Evolutionary conservation across 2,888 invertebrate genomes (phyloP), one percentile per base, ranked within the genome.

Genomic region (Cyaniris semiargus): DNA sequence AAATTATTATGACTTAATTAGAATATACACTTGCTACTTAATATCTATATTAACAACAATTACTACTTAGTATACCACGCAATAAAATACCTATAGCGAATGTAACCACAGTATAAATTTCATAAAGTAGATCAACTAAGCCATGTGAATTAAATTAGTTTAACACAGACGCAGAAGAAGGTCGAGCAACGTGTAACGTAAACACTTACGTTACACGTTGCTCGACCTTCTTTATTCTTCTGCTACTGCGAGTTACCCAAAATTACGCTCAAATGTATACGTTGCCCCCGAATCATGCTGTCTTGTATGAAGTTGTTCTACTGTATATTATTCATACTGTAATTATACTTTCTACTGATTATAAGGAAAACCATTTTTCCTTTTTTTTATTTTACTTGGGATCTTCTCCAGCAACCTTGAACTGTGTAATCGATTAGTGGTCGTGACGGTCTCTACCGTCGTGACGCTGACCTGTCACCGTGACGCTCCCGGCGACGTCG

Each of bases 401-500:
- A 27, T 66, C 31, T 66, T 66, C 66, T 31, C 66, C 6, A 18
- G 66, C 66, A 66, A 66, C 66, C 27, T 66, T 31, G 66, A 18
- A 66, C 66, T 18, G 60, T 27, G 60, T 23, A 60, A 60, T 58
- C 21, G 60, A 60, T 66, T 66, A 27, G 27, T 66, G 66, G 15
- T 66, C 66, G 66, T 23, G 60, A 60, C 23, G 23, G n/a, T 13
- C 21, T 58, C 58, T 27, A 60, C 60, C 60, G 23, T 60, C 60
- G 60, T 66, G 66, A 66, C 31, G 66, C 66, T 66, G 13, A 66
- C 66, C 66, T 66, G 66, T 31, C 66, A 66, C 66, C 66, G 66
- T 66, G 66, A 66, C 66, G 66, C 66, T 66, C 31, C 66, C 13
- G 27, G 15, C 27, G 27, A 3, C 27, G 27, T 66, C 83, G 83